Conservation (phyloP, 2,888 invertebrate species). For the Phyllotreta striolata region DNA sequence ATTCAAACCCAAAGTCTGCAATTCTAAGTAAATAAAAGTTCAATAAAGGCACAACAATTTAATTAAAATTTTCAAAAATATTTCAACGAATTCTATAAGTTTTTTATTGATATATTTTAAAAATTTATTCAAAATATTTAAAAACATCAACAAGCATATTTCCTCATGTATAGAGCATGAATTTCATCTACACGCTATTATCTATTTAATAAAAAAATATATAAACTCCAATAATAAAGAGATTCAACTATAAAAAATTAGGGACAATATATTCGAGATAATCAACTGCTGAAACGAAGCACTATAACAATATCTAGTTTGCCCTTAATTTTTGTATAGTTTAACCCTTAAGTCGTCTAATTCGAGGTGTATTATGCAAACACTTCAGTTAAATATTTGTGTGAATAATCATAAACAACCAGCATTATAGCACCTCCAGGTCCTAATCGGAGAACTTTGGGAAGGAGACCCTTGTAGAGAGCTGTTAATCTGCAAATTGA, state of each 20-base stretch:
- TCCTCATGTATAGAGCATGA: too few relatives aligned
- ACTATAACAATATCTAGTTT: too few relatives aligned
- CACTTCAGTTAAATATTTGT: conserved; percentile 71
- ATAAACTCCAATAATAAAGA: conserved; percentile 6
- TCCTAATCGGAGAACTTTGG: conserved; percentile 89
- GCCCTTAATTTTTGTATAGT: too few relatives aligned
- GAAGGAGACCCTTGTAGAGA: conserved; percentile 89
- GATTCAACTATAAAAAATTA: background rate
- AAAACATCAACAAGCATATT: too few relatives aligned
- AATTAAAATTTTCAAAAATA: conserved; percentile 15
- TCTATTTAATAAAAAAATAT: conserved; percentile 7
- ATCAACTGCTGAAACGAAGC: too few relatives aligned
- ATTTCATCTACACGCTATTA: too few relatives aligned
- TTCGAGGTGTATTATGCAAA: conserved; percentile 52
- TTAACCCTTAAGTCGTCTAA: background rate
- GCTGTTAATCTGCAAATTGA: conserved; percentile 75
- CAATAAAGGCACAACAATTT: conserved; percentile 8
- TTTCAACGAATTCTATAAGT: conserved; percentile 9
- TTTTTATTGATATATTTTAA: background rate
- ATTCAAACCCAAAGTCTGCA: conserved; percentile 52
- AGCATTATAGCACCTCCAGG: conserved; percentile 97
- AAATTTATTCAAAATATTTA: too few relatives aligned
- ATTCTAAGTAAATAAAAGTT: conserved; percentile 34
- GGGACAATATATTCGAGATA: too few relatives aligned
- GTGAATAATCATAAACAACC: conserved; percentile 88